phyloP scores from a whole-genome alignment of 2,888 invertebrate species.

The Gortyna flavago region DNA sequence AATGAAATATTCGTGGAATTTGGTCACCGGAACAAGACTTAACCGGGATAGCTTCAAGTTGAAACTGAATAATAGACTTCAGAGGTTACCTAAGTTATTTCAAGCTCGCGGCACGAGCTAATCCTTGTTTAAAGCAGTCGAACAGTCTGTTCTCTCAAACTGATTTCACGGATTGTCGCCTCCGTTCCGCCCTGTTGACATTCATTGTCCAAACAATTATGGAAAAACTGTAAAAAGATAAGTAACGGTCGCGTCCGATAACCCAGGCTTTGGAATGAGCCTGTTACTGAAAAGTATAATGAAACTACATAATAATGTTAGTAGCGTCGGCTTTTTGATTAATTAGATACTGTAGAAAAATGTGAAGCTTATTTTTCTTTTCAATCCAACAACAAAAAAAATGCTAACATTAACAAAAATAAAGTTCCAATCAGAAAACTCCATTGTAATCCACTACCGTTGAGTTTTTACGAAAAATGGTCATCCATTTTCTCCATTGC shows the following conservation, averaged over 20 bases:
- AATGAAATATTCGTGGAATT: constrained; percentile 24
- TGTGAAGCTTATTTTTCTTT: constrained; percentile 14
- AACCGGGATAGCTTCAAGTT: neutral
- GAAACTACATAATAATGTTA: neutral
- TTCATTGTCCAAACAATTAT: constrained; percentile 69
- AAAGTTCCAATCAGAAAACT: constrained; percentile 28
- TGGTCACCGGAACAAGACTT: neutral
- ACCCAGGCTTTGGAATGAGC: constrained; percentile 12
- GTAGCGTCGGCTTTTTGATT: constrained; percentile 4
- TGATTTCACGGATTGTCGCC: constrained; percentile 75
- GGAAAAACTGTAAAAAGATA: constrained; percentile 62
- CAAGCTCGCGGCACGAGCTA: constrained; percentile 31
- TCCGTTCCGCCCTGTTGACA: constrained; percentile 69
- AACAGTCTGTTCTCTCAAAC: constrained; percentile 63
- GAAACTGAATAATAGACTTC: constrained; percentile 23
- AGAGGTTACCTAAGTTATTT: constrained; percentile 32
- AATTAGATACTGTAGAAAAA: constrained; percentile 6
- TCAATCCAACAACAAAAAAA: constrained; percentile 14
- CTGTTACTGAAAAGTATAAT: constrained; percentile 27
- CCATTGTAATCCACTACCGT: constrained; percentile 39
- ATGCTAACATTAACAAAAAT: constrained; percentile 27
- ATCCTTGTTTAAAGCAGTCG: constrained; percentile 41
- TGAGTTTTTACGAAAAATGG: constrained; percentile 41
- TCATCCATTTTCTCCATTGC: constrained; percentile 42
- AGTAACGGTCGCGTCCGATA: constrained; percentile 55